Conservation (phyloP, 2,113 vertebrate species). For the Corvus cornix region DNA sequence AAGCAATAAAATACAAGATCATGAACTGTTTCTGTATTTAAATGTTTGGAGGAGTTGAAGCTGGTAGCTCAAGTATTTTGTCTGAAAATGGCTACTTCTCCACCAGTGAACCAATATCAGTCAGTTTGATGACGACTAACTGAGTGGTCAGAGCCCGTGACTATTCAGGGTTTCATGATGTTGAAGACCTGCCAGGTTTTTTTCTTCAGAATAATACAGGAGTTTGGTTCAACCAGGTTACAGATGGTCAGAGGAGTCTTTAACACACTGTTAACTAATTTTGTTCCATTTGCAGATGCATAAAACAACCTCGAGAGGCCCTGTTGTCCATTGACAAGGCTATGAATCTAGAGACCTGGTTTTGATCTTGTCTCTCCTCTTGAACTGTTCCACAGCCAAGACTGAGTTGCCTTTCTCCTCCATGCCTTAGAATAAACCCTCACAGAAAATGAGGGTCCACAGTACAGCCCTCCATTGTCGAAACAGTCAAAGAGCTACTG, state of each 20-base stretch:
- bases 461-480: background rate
- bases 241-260: background rate
- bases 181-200: background rate
- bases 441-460: background rate
- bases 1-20: background rate
- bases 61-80: background rate
- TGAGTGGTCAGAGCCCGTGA: background rate
- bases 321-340: background rate
- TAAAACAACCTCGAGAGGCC: background rate
- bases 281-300: background rate
- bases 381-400: background rate
- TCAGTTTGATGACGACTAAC: background rate
- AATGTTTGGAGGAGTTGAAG: background rate
- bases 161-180: background rate
- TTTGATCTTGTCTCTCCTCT: background rate
- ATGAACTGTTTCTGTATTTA: background rate
- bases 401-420: background rate
- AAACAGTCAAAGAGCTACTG: conserved; percentile 5
- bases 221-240: background rate
- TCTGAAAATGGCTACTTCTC: background rate
- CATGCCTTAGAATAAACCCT: background rate
- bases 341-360: background rate
- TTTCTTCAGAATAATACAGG: background rate
- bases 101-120: rapidly evolving
- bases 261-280: background rate